A percentile compares a stretch with the other conserved stretches of the same genome.
phyloP scores from a whole-genome alignment of 2,797 vertebrate genomes.

The Cynodonichthys magdalenae region DNA sequence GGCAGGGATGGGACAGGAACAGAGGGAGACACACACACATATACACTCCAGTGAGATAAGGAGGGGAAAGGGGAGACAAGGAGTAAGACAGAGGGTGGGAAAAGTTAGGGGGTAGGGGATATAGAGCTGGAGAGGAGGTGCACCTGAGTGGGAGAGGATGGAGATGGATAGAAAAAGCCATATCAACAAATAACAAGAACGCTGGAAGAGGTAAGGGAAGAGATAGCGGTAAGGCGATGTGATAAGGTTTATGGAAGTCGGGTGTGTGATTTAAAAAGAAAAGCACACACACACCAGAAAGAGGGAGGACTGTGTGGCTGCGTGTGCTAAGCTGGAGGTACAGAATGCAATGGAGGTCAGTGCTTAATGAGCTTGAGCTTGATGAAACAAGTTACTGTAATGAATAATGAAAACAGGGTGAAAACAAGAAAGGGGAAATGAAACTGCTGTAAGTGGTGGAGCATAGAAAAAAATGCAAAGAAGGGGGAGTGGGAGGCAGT shows the following conservation, averaged over 20 bases:
- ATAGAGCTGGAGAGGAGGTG: conserved; percentile 59
- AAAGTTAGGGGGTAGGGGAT: conserved; percentile 60
- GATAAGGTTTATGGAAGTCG: conserved; percentile 56
- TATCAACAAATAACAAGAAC: conserved; percentile 53
- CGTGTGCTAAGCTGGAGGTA: conserved; percentile 48
- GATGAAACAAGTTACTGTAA: conserved; percentile 65
- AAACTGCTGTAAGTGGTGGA: conserved; percentile 34
- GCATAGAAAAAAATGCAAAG: not conserved
- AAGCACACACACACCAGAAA: conserved; percentile 24
- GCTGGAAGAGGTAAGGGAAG: conserved; percentile 38
- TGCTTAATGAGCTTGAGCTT: conserved; percentile 60
- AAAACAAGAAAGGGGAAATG: conserved; percentile 45
- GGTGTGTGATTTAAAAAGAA: conserved; percentile 38
- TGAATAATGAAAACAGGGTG: conserved; percentile 65
- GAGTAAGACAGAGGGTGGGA: conserved; percentile 64
- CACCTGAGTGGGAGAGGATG: conserved; percentile 37
- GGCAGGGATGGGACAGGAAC: conserved; percentile 64
- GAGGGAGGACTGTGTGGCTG: conserved; percentile 21
- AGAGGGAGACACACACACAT: conserved; percentile 74
- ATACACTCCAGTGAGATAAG: conserved; percentile 78
- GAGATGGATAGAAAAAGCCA: conserved; percentile 46
- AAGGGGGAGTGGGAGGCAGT: not conserved
- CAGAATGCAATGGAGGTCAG: conserved; percentile 50
- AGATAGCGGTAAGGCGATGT: conserved; percentile 52
- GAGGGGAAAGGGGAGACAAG: conserved; percentile 66